Percentiles rank a stretch among this genome's conserved stretches.
These are phyloP conservation scores for Eueremaeus valkanovi DNA, from an alignment of 2,888 invertebrate genomes.

Conservation along the genomic window DNA sequence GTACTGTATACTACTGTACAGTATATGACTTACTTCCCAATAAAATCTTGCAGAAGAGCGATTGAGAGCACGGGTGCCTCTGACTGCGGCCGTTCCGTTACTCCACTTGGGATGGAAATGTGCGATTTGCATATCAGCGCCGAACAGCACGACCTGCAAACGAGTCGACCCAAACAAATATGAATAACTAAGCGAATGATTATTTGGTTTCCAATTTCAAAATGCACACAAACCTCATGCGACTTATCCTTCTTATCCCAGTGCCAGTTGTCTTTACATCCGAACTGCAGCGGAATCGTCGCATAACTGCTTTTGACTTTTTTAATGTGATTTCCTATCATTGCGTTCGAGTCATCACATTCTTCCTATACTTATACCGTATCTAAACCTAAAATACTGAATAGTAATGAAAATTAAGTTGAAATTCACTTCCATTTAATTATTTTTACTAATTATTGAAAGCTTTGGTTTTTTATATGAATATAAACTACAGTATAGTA, in stretches of 20 bases:
- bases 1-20: not conserved
- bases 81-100: slow-evolving; percentile 67
- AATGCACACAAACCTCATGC: slow-evolving; percentile 55
- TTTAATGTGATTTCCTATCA: not conserved
- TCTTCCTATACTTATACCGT: too few relatives aligned
- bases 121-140: slow-evolving; percentile 59
- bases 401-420: too few relatives aligned
- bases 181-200: too few relatives aligned
- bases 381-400: too few relatives aligned
- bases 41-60: slow-evolving; percentile 54
- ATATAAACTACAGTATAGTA: too few relatives aligned
- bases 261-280: slow-evolving; percentile 65
- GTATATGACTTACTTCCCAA: slow-evolving; percentile 45
- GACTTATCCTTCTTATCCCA: slow-evolving; percentile 62
- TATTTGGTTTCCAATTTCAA: not conserved
- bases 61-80: slow-evolving; percentile 64
- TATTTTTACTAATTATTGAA: not conserved
- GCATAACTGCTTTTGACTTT: not conserved
- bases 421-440: not conserved
- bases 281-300: slow-evolving; percentile 54
- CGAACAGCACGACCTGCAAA: slow-evolving; percentile 54
- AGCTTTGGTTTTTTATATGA: not conserved
- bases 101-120: slow-evolving; percentile 73
- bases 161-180: not conserved
- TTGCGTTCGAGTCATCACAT: not conserved